phyloP scores from a whole-genome alignment of 2,888 invertebrate species.

The Arrhopalites spinosus region DNA sequence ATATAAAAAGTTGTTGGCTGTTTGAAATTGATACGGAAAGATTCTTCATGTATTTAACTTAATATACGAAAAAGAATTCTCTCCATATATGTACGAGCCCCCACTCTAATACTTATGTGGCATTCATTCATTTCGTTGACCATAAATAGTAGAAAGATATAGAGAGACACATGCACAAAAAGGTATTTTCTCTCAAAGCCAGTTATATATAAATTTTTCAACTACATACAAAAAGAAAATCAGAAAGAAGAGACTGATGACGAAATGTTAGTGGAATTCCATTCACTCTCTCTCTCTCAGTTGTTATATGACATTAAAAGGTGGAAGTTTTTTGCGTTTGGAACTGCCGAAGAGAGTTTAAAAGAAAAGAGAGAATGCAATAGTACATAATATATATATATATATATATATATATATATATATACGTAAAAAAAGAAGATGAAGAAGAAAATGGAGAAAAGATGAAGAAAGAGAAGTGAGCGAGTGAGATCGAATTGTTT shows the following conservation, averaged over 20 bases:
- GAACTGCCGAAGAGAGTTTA: neutral
- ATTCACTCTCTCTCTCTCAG: neutral
- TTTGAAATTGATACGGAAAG: too few species aligned
- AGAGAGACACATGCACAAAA: too few species aligned
- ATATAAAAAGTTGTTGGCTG: too few species aligned
- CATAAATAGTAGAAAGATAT: slow-evolving; percentile 13
- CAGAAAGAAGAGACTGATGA: neutral
- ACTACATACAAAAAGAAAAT: slow-evolving; percentile 2
- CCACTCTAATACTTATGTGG: too few species aligned
- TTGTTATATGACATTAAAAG: slow-evolving; percentile 20
- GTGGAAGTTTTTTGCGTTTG: slow-evolving; percentile 17
- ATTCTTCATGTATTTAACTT: too few species aligned
- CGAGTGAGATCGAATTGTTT: slow-evolving; percentile 56
- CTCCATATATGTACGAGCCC: too few species aligned
- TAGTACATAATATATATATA: neutral
- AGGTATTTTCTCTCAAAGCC: too few species aligned
- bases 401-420: neutral
- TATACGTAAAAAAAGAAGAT: slow-evolving; percentile 15
- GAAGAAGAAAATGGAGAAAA: slow-evolving; percentile 32
- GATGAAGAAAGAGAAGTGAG: slow-evolving; percentile 35
- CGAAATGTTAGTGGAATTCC: slow-evolving; percentile 17
- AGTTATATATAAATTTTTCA: too few species aligned
- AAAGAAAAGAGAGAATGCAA: neutral
- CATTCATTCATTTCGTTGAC: slow-evolving; percentile 19
- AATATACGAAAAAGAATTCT: too few species aligned